Evolutionary conservation across 2,797 vertebrate genomes (phyloP).

Genomic region (Serranus cabrilla): DNA sequence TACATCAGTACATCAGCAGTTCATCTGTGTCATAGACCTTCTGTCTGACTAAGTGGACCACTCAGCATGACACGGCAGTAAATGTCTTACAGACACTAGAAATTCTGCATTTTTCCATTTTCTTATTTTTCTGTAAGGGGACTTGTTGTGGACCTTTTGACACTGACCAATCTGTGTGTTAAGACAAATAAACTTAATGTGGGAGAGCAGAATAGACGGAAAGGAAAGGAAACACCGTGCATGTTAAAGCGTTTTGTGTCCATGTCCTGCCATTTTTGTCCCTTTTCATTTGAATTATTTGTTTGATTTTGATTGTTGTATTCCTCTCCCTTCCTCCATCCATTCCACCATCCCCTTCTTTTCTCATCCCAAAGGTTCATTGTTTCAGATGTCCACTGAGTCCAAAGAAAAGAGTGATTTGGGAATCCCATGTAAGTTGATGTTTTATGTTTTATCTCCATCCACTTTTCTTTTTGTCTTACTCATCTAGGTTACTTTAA

Average conservation of each 20-base stretch:
- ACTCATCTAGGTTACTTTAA: conserved; percentile 4
- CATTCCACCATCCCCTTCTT: conserved; percentile 74
- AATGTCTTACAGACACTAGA: not conserved
- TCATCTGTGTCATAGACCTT: conserved; percentile 64
- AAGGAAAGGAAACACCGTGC: not conserved
- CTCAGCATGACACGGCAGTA: conserved; percentile 66
- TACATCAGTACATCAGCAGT: conserved; percentile 71
- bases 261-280: conserved; percentile 53
- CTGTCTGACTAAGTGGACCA: conserved; percentile 61
- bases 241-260: conserved; percentile 20
- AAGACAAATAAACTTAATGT: not conserved
- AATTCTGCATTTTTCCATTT: not conserved
- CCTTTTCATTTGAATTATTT: conserved; percentile 71
- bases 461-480: conserved; percentile 68
- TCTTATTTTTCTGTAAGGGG: not conserved
- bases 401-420: conserved; percentile 95
- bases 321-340: conserved; percentile 87
- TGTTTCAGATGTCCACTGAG: conserved; percentile 96
- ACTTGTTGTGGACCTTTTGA: not conserved
- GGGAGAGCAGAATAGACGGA: not conserved
- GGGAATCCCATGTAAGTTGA: conserved; percentile 97
- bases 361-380: conserved; percentile 91
- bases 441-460: conserved; percentile 83
- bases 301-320: conserved; percentile 82
- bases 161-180: not conserved